Base-by-base conservation (phyloP, 2,113 vertebrate species). In the Tenebrosternarchus preto region DNA sequence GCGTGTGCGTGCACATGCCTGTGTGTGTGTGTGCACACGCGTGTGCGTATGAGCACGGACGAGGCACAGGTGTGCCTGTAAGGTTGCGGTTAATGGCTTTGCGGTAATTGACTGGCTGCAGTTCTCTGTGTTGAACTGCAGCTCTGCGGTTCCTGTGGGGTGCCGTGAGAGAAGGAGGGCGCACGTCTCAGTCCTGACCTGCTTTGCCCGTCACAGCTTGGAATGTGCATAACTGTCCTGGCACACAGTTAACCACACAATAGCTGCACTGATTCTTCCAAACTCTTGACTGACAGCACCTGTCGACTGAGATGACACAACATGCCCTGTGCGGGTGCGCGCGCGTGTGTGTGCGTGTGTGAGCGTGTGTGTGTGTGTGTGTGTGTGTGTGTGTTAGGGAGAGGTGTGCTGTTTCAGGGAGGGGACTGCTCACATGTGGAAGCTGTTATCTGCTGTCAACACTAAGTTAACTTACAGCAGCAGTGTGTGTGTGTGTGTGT, bases 401-500 rank as follows among this genome's bases (percentile, higher is more conserved):
- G 22, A 69, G 82, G 61, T 73, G 68, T 53, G 36, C 63, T n/a
- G 64, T 20, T 72, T 80, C 3, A 22, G 53, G 55, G 31, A 66
- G 68, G 57, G 22, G 56, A 53, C 20, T 50, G 15, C 53, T 68
- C 36, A 46, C 80, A 85, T 85, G 77, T 85, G 80, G 80, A 77
- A 82, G 77, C 29, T 73, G 84, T 85, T 82, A 81, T 56, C 55
- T 70, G 31, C 80, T 82, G 80, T 82, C 83, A 79, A 59, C 83
- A 67, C 59, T n/a, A 76, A 74, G 71, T 79, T 79, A 82, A 85
- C 80, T 76, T 75, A 61, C 25, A 76, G 72, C 29, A 73, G 22
- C 59, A 64, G 39, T 50, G 36, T 79, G 66, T 70, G 63, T 68
- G 22, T 29, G 55, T 46, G 68, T 39, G 68, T 70, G 56, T 59